phyloP scores from a whole-genome alignment of 2,797 vertebrate species.

The Catamblyrhynchus diadema region DNA sequence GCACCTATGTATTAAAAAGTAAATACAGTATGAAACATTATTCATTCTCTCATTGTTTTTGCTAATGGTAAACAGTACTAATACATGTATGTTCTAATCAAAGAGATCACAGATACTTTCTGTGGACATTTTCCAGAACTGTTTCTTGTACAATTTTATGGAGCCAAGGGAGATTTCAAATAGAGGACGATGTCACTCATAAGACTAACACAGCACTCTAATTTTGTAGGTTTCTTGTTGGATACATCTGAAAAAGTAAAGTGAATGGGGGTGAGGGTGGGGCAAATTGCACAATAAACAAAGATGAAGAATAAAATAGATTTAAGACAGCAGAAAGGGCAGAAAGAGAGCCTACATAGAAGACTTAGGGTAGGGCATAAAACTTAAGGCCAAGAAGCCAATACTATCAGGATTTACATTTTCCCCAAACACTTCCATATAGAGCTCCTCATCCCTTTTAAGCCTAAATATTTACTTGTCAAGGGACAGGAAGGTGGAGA shows the following conservation, averaged over 20 bases:
- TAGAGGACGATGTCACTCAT: rapidly evolving
- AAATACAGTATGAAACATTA: neutral
- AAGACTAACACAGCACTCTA: neutral
- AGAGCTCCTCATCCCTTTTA: neutral
- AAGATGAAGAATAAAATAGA: neutral
- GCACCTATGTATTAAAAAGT: neutral
- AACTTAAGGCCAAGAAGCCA: neutral
- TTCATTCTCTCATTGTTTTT: neutral
- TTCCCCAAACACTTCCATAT: neutral
- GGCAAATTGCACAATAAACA: rapidly evolving
- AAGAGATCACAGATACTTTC: neutral
- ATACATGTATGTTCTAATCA: neutral
- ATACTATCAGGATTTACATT: neutral
- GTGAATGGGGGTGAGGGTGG: rapidly evolving
- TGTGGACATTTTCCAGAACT: neutral
- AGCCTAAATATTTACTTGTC: neutral
- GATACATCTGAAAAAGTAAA: neutral
- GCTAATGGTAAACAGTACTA: neutral
- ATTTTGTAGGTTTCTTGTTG: neutral
- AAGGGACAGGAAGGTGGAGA: neutral
- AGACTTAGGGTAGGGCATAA: neutral
- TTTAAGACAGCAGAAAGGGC: neutral
- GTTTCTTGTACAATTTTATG: neutral
- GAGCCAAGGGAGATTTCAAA: neutral
- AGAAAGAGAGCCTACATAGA: neutral